Evolutionary conservation across 1,140 invertebrate genomes (phyloP), one percentile per base, ranked within the genome.

Genomic region (Drosophila truncata): DNA sequence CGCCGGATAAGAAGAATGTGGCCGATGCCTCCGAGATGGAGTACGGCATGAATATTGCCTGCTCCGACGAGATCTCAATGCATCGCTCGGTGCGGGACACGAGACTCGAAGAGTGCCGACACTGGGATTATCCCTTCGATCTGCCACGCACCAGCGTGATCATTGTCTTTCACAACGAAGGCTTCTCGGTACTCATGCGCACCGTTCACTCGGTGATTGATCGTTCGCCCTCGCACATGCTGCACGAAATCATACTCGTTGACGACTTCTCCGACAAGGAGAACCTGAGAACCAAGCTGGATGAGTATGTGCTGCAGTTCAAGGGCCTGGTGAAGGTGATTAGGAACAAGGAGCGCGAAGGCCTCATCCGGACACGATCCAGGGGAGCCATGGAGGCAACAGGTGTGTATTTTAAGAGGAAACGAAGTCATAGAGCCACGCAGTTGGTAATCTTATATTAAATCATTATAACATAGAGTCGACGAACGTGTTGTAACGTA

Each of bases 141-240:
- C 94, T 99, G 77, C 98, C 99, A 0, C 96, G 94, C 55, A 98
- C 98, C 5, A 98, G 97, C 92, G 98, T 99, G 0, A 98, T 99
- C 73, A 96, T 99, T 69, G 99, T 99, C 13, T 99, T 99, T 93
- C 99, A 99, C 92, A 99, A 99, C 93, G 98, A 99, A 94, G 99
- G 98, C 3, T 99, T 97, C 95, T 97, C 97, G 0, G 98, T 98
- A 3, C 94, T 99, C 14, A 94, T 99, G 94, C 94, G 99, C 75
- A 99, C 99, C n/a, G 98, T 99, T 0, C 98, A 99, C 92, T 97
- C 97, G 75, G 97, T 99, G 7, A 95, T 99, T 25, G 97, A 99
- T 84, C 95, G 98, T 62, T 97, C 98, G 1, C 99, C 99, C 1
- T 95, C 96, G 7, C 94, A 99, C 87, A 94, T 99, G 76, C 94